Conservation (phyloP, 92 coral and sea anemone species). For the Pocillopora meandrina region DNA sequence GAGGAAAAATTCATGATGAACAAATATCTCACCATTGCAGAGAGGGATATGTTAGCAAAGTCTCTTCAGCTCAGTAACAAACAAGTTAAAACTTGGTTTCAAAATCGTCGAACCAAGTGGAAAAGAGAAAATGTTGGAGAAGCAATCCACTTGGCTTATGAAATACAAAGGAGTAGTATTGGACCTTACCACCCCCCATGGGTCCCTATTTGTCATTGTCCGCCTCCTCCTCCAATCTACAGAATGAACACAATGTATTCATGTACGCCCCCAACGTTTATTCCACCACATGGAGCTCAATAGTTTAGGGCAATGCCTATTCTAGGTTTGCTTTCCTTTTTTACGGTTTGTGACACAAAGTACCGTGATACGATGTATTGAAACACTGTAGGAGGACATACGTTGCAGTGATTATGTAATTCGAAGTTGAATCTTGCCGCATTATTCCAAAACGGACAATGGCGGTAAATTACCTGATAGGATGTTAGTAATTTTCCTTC, state of each 20-base stretch:
- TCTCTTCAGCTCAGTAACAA: slow-evolving; percentile 93
- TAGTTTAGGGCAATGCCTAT: background rate
- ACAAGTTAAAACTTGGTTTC: slow-evolving; percentile 99
- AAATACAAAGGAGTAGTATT: slow-evolving; percentile 77
- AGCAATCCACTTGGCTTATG: slow-evolving; percentile 89
- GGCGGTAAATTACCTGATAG: background rate
- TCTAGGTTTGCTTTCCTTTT: too few species aligned
- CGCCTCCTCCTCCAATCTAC: slow-evolving; percentile 61
- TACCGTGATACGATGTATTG: background rate
- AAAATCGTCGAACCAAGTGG: slow-evolving; percentile 98
- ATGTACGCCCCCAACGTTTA: slow-evolving; percentile 62
- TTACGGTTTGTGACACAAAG: background rate
- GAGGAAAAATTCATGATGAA: slow-evolving; percentile 98
- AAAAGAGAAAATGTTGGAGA: slow-evolving; percentile 97
- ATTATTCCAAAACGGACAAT: background rate
- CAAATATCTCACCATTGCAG: slow-evolving; percentile 96
- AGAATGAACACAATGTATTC: slow-evolving; percentile 63
- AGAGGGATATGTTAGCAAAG: slow-evolving; percentile 93
- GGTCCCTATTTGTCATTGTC: slow-evolving; percentile 75
- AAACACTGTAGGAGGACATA: background rate
- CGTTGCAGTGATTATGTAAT: background rate
- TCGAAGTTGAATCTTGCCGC: background rate
- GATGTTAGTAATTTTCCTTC: slow-evolving; percentile 2
- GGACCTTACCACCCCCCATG: slow-evolving; percentile 82
- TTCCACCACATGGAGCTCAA: slow-evolving; percentile 57